A percentile compares a stretch with the other conserved stretches of the same genome.
phyloP scores from a whole-genome alignment of 2,113 vertebrate genomes.

The Dolichallabes microphthalmus region DNA sequence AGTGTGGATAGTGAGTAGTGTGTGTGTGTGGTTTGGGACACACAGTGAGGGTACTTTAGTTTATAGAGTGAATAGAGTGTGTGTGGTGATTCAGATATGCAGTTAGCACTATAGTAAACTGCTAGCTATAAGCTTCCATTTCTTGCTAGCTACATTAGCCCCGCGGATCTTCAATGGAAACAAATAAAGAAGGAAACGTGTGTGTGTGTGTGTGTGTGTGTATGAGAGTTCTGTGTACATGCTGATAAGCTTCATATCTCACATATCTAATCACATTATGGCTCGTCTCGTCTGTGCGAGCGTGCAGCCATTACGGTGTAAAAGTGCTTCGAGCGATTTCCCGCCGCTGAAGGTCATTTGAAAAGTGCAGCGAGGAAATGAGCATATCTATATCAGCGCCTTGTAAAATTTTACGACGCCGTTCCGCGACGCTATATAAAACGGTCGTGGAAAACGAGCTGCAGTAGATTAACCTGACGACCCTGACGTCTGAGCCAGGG shows the following conservation, averaged over 20 bases:
- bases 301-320: neutral
- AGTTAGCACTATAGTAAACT: neutral
- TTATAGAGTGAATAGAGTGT: neutral
- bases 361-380: neutral
- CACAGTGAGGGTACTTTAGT: neutral
- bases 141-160: constrained; percentile 14
- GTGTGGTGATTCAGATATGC: neutral
- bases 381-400: constrained; percentile 21
- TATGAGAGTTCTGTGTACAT: neutral
- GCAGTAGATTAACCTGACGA: constrained; percentile 27
- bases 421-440: constrained; percentile 23
- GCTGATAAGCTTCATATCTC: constrained; percentile 27
- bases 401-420: constrained; percentile 37
- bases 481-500: constrained; percentile 3
- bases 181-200: neutral
- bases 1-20: neutral
- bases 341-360: constrained; percentile 27
- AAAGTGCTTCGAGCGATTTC: constrained; percentile 4
- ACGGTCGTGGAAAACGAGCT: neutral
- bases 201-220: constrained; percentile 21
- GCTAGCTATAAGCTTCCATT: neutral
- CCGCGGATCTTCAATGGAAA: neutral
- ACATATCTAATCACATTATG: constrained; percentile 17
- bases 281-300: neutral
- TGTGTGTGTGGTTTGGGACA: neutral